Percentiles rank a stretch among this genome's conserved stretches.
These are phyloP conservation scores for Steinernema scapterisci DNA, from an alignment of 2,888 invertebrate genomes.

Conservation along the genomic window DNA sequence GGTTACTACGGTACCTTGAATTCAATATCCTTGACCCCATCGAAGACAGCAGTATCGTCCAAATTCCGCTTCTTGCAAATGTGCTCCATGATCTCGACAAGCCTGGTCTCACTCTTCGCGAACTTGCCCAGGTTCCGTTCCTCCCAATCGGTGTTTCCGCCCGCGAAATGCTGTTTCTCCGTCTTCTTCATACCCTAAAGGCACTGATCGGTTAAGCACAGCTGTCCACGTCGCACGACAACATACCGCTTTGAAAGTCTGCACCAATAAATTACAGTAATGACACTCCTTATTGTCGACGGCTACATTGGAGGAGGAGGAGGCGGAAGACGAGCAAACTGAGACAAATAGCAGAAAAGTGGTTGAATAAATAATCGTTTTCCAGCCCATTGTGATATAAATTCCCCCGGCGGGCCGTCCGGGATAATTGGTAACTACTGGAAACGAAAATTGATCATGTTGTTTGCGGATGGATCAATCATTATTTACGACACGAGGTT, in stretches of 20 bases:
- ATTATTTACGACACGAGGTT: no score
- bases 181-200: constrained; percentile 80
- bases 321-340: not conserved
- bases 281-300: constrained; percentile 40
- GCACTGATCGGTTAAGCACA: not conserved
- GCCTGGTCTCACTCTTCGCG: constrained; percentile 83
- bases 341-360: not conserved
- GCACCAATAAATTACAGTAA: constrained; percentile 55
- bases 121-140: constrained; percentile 82
- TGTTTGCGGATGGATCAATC: not conserved
- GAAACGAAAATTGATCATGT: not conserved
- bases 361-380: not conserved
- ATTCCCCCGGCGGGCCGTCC: constrained; percentile 25
- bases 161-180: constrained; percentile 85
- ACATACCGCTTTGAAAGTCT: constrained; percentile 57
- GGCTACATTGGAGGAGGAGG: not conserved
- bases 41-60: constrained; percentile 67
- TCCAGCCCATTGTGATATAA: constrained; percentile 20
- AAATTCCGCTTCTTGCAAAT: constrained; percentile 76
- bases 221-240: not conserved
- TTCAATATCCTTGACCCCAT: constrained; percentile 53
- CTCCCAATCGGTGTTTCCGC: constrained; percentile 92
- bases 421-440: constrained; percentile 18
- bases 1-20: constrained; percentile 53
- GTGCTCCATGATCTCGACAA: constrained; percentile 87